These are phyloP conservation scores for Caenorhabditis afra DNA, from an alignment of 2,888 invertebrate genomes.

Conservation along the genomic window DNA sequence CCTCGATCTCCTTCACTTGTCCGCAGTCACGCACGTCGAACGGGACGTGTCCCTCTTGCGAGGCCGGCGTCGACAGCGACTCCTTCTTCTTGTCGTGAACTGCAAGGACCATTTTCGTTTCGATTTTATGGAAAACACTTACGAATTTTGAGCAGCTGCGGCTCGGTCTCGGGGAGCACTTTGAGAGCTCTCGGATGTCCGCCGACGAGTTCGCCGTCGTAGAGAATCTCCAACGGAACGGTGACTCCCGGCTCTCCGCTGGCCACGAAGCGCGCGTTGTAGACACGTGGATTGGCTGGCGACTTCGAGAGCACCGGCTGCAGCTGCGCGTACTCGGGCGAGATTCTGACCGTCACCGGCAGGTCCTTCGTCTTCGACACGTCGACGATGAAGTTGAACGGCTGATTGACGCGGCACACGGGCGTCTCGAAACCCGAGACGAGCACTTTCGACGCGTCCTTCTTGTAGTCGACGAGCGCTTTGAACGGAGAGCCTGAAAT, in stretches of 20 bases:
- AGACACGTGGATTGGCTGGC: slow-evolving; percentile 49
- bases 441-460: slow-evolving; percentile 48
- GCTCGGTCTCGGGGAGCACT: slow-evolving; percentile 58
- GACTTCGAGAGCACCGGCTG: slow-evolving; percentile 47
- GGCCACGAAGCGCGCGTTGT: slow-evolving; percentile 57
- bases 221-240: slow-evolving; percentile 62
- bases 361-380: slow-evolving; percentile 61
- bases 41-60: slow-evolving; percentile 58
- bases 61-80: slow-evolving; percentile 44
- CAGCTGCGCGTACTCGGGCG: slow-evolving; percentile 19
- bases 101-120: too few relatives aligned
- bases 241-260: slow-evolving; percentile 53
- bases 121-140: slow-evolving; percentile 17
- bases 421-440: slow-evolving; percentile 61
- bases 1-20: slow-evolving; percentile 55
- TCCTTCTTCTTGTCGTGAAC: slow-evolving; percentile 51
- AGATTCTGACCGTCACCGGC: slow-evolving; percentile 53
- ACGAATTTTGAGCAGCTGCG: slow-evolving; percentile 50
- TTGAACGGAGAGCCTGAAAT: slow-evolving; percentile 67
- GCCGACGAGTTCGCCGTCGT: slow-evolving; percentile 61
- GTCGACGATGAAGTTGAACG: slow-evolving; percentile 62
- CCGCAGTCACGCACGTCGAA: slow-evolving; percentile 68
- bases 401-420: slow-evolving; percentile 46
- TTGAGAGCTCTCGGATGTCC: slow-evolving; percentile 45
- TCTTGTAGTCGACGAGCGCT: slow-evolving; percentile 61